Conservation (phyloP, 2,888 invertebrate species). For the Biston betularia region DNA sequence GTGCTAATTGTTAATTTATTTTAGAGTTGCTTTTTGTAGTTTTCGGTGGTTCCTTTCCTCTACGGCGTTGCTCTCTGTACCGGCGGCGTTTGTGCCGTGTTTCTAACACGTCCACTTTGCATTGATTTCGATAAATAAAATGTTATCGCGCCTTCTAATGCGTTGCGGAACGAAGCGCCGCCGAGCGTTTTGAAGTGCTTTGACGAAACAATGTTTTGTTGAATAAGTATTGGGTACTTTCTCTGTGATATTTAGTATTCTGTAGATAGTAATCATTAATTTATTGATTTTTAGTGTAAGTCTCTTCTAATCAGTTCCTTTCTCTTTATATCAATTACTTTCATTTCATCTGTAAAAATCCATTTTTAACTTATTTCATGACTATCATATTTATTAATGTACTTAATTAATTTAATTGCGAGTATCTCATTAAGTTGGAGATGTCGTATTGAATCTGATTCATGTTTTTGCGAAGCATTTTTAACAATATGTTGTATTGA, state of each 20-base stretch:
- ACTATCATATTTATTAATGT: slow-evolving; percentile 63
- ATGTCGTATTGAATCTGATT: slow-evolving; percentile 55
- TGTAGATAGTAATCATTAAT: slow-evolving; percentile 79
- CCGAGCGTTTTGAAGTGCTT: slow-evolving; percentile 63
- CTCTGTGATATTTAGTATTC: slow-evolving; percentile 86
- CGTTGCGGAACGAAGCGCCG: slow-evolving; percentile 32
- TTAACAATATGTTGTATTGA: slow-evolving; percentile 54
- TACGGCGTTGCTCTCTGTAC: slow-evolving; percentile 58
- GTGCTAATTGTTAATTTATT: neutral
- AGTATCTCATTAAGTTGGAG: slow-evolving; percentile 50
- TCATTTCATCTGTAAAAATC: slow-evolving; percentile 50
- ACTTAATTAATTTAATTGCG: slow-evolving; percentile 52
- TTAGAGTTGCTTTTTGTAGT: neutral
- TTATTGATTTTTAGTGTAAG: slow-evolving; percentile 78
- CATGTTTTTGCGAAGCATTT: slow-evolving; percentile 57
- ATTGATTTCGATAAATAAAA: slow-evolving; percentile 34
- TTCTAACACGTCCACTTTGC: slow-evolving; percentile 37
- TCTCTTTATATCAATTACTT: slow-evolving; percentile 53
- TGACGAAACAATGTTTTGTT: slow-evolving; percentile 80
- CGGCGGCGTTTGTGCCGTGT: slow-evolving; percentile 45
- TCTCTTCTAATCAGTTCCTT: slow-evolving; percentile 71
- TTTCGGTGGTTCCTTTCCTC: slow-evolving; percentile 16
- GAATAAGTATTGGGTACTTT: slow-evolving; percentile 85
- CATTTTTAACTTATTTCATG: slow-evolving; percentile 56
- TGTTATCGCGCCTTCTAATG: slow-evolving; percentile 27